Base-by-base conservation (phyloP, 2,113 vertebrate species). In the Pelmatolapia mariae region DNA sequence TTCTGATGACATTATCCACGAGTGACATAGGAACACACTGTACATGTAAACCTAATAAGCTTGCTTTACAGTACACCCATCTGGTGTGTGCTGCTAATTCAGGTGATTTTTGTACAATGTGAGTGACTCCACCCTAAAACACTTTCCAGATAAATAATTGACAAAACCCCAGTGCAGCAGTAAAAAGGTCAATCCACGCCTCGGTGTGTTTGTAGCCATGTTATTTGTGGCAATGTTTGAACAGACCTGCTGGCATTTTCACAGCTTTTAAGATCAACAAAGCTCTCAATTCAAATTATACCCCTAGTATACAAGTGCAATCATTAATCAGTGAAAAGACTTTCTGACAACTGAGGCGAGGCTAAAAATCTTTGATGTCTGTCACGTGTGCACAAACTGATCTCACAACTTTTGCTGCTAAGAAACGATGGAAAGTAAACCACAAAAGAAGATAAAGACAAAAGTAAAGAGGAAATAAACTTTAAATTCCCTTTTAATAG, bases 111-210 rank as follows among this genome's bases (percentile, higher is more conserved):
- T 78, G 43, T 31, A 19, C 45, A 45, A 26, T 19, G 24, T 0
- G 15, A 76, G 15, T 29, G 38, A 76, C 40, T 76, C 43, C 71
- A 76, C 24, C 71, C 71, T 50, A 50, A 31, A 78, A 78, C 24
- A 50, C 24, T 50, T 78, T 31, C 26, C 16, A 50, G 71, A 50
- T 12, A 78, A 50, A 31, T 31, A 78, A 78, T 36, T 31, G 26
- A 10, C 24, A 76, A 76, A 47, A 47, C 15, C 9, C 2, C 0
- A 47, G 15, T 18, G 40, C 43, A 29, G 40, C 15, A 29, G 71
- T 1, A 76, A 47, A 76, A 50, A 47, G 3, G 43, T 19, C 71
- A 76, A 31, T 5, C 16, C 43, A 50, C 1, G 1, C 2, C 40
- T 76, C 15, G 3, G 38, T 71, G 66, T 43, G 8, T 24, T 16